Conservation (phyloP, 2,888 invertebrate genomes). For the Nysson spinosus region DNA sequence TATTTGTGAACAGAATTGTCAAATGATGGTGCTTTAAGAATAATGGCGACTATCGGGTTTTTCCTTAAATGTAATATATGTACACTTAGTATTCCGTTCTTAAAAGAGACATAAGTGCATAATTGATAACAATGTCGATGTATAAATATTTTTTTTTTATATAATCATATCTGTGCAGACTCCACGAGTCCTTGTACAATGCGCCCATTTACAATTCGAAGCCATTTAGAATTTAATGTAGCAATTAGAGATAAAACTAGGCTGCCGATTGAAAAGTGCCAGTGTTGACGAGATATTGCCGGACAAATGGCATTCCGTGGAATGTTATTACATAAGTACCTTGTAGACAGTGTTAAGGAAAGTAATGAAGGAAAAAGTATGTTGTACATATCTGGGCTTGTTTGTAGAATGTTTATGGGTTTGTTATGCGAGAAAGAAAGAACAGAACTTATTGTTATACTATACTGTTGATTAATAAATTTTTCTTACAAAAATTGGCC, state of each 20-base stretch:
- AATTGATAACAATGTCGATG: conserved; percentile 12
- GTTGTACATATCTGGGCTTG: conserved; percentile 70
- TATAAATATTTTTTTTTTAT: conserved; percentile 18
- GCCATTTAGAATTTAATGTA: conserved; percentile 36
- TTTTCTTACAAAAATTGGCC: conserved; percentile 75
- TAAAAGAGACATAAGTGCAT: no score
- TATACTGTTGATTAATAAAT: conserved; percentile 76
- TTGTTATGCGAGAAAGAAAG: conserved; percentile 74
- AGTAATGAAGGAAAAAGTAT: conserved; percentile 48
- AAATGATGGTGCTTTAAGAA: conserved; percentile 31
- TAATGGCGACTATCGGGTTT: conserved; percentile 24
- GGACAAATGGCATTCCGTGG: conserved; percentile 68
- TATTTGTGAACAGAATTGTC: background rate
- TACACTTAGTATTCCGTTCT: conserved; percentile 26
- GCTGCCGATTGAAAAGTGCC: conserved; percentile 39
- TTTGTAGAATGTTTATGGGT: conserved; percentile 73
- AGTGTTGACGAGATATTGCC: conserved; percentile 68
- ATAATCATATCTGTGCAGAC: conserved; percentile 36
- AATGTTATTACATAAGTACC: conserved; percentile 71
- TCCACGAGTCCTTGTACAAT: conserved; percentile 30
- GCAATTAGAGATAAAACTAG: conserved; percentile 22
- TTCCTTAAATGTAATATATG: conserved; percentile 40
- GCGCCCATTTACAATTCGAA: conserved; percentile 41
- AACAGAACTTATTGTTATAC: conserved; percentile 70
- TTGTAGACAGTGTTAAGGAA: conserved; percentile 64